Percentiles rank a stretch among this genome's conserved stretches.
Evolutionary conservation across 2,888 invertebrate genomes (phyloP).

Genomic region (Metopia argyrocephala): DNA sequence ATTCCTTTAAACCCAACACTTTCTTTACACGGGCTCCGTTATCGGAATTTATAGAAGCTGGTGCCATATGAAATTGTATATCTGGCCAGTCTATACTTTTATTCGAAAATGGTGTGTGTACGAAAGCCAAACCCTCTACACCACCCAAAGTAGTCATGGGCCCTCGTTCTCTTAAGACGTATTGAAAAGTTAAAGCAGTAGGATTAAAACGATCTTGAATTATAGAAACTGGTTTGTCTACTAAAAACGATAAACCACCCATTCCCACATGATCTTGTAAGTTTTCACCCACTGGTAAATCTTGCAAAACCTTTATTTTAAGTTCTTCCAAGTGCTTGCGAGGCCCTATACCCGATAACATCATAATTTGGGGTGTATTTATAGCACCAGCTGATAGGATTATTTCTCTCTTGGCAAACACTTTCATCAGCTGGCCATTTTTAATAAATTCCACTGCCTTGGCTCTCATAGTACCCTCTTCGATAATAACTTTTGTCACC

Average conservation of each 20-base stretch:
- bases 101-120: constrained; percentile 91
- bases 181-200: constrained; percentile 88
- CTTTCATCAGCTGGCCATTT: constrained; percentile 84
- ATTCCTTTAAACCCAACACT: constrained; percentile 89
- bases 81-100: constrained; percentile 89
- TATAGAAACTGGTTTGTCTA: constrained; percentile 91
- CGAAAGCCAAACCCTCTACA: constrained; percentile 91
- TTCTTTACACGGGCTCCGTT: constrained; percentile 86
- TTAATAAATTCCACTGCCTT: constrained; percentile 89
- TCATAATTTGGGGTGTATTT: constrained; percentile 93
- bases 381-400: constrained; percentile 94
- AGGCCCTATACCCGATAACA: constrained; percentile 93
- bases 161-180: constrained; percentile 87
- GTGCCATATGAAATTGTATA: constrained; percentile 95
- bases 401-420: constrained; percentile 88
- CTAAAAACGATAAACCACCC: constrained; percentile 83
- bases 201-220: constrained; percentile 89
- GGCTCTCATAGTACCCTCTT: constrained; percentile 86
- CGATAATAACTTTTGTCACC: constrained; percentile 87
- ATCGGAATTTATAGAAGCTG: constrained; percentile 91
- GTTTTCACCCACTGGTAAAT: constrained; percentile 89
- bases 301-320: constrained; percentile 86
- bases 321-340: constrained; percentile 83
- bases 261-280: constrained; percentile 93
- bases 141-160: constrained; percentile 94